Evolutionary conservation across 1,140 invertebrate genomes (phyloP), one percentile per base, ranked within the genome.

Genomic region (Hypothenemus hampei): DNA sequence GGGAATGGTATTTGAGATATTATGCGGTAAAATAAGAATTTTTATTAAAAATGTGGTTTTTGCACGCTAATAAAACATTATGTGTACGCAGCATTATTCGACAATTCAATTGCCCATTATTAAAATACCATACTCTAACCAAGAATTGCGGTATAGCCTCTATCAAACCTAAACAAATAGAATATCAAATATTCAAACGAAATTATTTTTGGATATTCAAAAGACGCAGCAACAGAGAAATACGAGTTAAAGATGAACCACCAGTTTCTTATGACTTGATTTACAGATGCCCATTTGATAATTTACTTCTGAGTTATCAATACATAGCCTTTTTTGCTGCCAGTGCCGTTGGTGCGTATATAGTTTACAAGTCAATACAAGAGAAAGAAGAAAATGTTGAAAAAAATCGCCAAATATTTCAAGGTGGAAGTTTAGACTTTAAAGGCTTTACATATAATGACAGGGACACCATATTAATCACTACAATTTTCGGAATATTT

Each of bases 221-320:
- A 15, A 52, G 15, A 47, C 54, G 40, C 4, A 60, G 40, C 1
- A 60, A 62, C 36, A 21, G 47, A 31, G 52, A 54, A 24, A 41
- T 66, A 3, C 58, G 51, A 56, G 13, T 50, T 15, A 56, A 47
- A 19, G 69, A 70, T 51, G 59, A 67, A 11, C 55, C 69, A 3
- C 62, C 65, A 6, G 53, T 60, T 39, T 8, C 50, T 4, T 69
- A 59, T 51, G 46, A 58, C 19, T 51, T 70, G 16, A 64, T 70
- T 35, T 69, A 70, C 31, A 56, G 68, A 50, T 63, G 59, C 47
- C 61, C 57, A 33, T 55, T 64, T 41, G 45, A 51, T 2, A 59
- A 56, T 15, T 66, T 65, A 51, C 33, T 63, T 11, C 21, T 59
- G 24, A 15, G 19, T 23, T 53, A 43, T 31, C 60, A 65, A 49